These are phyloP conservation scores for Colossoma macropomum DNA, from an alignment of 2,113 vertebrate species.

Conservation along the genomic window DNA sequence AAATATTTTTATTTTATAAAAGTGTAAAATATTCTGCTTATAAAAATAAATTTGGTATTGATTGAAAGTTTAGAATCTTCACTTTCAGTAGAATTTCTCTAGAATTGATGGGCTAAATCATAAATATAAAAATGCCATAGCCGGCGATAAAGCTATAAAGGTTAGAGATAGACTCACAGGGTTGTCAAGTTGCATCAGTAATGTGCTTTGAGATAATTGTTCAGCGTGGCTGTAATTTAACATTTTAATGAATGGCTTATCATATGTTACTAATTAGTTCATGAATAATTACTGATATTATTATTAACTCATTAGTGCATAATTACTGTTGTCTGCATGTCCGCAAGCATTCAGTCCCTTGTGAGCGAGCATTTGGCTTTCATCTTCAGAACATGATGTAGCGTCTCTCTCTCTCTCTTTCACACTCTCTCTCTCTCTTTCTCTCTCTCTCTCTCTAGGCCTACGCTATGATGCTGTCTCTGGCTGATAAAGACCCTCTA, in stretches of 20 bases:
- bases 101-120: too few species aligned
- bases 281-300: slow-evolving; percentile 33
- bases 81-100: too few species aligned
- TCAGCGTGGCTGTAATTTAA: background rate
- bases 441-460: slow-evolving; percentile 74
- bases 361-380: background rate
- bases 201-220: background rate
- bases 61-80: too few species aligned
- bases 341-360: background rate
- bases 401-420: background rate
- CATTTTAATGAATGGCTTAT: slow-evolving; percentile 2
- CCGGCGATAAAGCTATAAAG: too few species aligned
- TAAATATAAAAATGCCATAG: too few species aligned
- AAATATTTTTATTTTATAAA: too few species aligned
- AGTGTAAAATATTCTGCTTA: too few species aligned
- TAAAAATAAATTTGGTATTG: too few species aligned
- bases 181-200: too few species aligned
- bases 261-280: slow-evolving; percentile 18
- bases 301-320: slow-evolving; percentile 21
- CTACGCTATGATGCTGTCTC: slow-evolving; percentile 97
- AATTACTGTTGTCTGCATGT: slow-evolving; percentile 6
- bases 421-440: too few species aligned
- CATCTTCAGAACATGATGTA: background rate
- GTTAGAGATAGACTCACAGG: too few species aligned
- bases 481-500: slow-evolving; percentile 95